Base-by-base conservation (phyloP, 2,797 vertebrate species). In the Xenopus petersii region DNA sequence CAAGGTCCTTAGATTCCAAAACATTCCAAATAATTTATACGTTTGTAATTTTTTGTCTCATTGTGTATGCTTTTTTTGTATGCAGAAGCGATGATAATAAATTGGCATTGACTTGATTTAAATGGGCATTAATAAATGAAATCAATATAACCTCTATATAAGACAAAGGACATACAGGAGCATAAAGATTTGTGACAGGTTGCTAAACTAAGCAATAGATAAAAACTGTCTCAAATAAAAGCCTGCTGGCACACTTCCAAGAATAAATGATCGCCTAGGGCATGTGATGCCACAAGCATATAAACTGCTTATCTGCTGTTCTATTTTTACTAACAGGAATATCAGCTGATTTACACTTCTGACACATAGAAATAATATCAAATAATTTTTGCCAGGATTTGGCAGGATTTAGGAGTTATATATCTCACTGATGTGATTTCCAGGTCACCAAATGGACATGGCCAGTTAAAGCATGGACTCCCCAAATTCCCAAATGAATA, bases 161-260 rank as follows among this genome's bases (percentile, higher is more conserved):
- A 71, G 71, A 51, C 42, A 10, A 12, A n/a, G 47, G 11, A 30
- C 49, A 76, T 81, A 5, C 10, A 51, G 11, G 64, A 70, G 79
- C 74, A 81, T 74, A 48, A 42, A 78, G 78, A 76, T 49, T 68
- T 80, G 17, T 68, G 70, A 74, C 1, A 16, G 55, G 24, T 55
- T 9, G 0, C 26, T 62, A 72, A 67, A 66, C 73, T 71, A 79
- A 76, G 80, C 80, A 81, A 84, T 81, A 82, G 73, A 75, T 74
- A 83, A 85, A 71, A 80, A 82, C 81, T 5, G 81, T 71, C 74
- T 70, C 64, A 82, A 80, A 82, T 82, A 82, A 79, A 71, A 81
- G 51, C 75, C 58, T 74, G 69, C 70, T 84, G 85, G 81, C 79
- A 80, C 17, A 12, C 49, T 56, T 69, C 77, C 81, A 84, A 75